Evolutionary conservation across 2,797 vertebrate genomes (phyloP), one percentile per base, ranked within the genome.

Genomic region (Labroides dimidiatus): DNA sequence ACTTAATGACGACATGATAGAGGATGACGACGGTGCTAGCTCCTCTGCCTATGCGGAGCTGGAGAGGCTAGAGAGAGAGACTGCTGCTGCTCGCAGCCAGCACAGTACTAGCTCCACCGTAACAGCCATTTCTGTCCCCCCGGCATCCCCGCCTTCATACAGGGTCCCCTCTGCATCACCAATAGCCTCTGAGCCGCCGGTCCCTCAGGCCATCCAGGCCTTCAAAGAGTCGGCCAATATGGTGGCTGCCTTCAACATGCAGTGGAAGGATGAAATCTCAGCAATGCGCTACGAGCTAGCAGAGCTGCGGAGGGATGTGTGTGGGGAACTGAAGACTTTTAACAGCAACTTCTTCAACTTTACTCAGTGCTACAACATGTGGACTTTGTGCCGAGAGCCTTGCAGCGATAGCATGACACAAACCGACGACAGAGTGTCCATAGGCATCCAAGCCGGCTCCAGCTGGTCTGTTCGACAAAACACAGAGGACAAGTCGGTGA

Each of bases 341-440:
- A 95, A 95, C 92, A 95, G 94, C 84, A 95, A 95, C 91, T 95
- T 95, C 91, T 94, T 95, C 84, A 95, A 95, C 89, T 95, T 95
- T 73, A 95, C 94, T 61, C 94, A 95, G 92, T 95, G 94, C 87
- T 95, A 95, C 85, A 95, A 94, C 64, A 94, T 95, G 92, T 95
- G 94, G 94, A 93, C 93, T 48, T 90, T 95, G 86, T 94, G 94
- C 78, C 89, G 94, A 50, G 94, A 95, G 80, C 91, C 89, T 4
- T 92, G 89, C 86, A 94, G 82, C 11, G 92, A 93, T 80, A 89
- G 88, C 75, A 85, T 91, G 58, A 92, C 92, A 1, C 93, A 93
- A 82, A 92, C 93, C 10, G 87, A 92, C 2, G 93, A 94, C 61
- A 85, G 94, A 52, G 92, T 95, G 72, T 95, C 94, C 16, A 76